Base-by-base conservation (phyloP, 2,797 vertebrate species). In the Chaenodraco wilsoni region DNA sequence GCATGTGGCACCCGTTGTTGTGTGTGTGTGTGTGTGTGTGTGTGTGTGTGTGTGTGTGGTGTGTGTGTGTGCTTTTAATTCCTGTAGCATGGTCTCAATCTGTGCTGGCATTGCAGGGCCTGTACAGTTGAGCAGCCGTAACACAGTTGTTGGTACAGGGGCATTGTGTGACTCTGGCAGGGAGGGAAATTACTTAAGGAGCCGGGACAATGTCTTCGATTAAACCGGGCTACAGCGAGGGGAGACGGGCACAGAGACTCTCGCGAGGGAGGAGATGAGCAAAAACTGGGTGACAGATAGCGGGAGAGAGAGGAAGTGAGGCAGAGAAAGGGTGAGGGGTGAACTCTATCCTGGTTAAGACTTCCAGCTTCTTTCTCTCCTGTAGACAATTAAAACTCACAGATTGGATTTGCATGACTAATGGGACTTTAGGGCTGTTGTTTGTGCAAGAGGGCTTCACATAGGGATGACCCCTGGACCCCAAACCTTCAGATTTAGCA, bases 361-460 rank as follows among this genome's bases (percentile, higher is more conserved):
- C 94, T 91, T 94, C 73, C 46, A 93, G 84, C 88, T 91, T 94
- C 88, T 94, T 96, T 96, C 91, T 96, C 77, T 59, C 62, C 21
- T 82, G 84, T 85, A 92, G 94, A 97, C 96, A 96, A 96, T 96
- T 92, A 92, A 88, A 92, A 95, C 94, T 96, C 91, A 94, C 91
- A 96, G 94, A 94, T 93, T 96, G 95, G 96, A 98, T 97, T 97
- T 97, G 96, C 96, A 96, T 97, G 93, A 91, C 92, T 97, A 97
- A 97, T 97, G 94, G 95, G 91, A 65, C 83, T 87, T 78, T 74
- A 85, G 49, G 65, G 88, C 85, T 93, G 91, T 84, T 96, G 94
- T 96, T 96, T 96, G 94, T 96, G 93, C 55, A 67, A 95, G 95
- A 94, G 93, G 90, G 49, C 72, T 95, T 97, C 95, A 95, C 69